phyloP scores from a whole-genome alignment of 2,888 invertebrate species.

The Nudaria mundana region DNA sequence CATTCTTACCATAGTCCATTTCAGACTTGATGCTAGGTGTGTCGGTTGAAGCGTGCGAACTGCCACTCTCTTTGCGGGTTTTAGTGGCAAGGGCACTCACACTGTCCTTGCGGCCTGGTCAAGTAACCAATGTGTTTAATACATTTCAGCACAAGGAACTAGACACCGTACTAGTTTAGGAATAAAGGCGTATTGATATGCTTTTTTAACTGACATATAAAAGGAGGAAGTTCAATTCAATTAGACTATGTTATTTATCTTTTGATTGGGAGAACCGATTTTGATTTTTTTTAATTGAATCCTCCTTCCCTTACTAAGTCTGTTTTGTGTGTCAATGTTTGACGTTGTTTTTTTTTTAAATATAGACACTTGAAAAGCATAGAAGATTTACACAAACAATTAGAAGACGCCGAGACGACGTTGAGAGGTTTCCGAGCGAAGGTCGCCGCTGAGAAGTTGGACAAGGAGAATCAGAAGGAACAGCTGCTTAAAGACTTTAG shows the following conservation, averaged over 20 bases:
- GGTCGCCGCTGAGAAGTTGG: constrained; percentile 67
- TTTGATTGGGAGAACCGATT: no score
- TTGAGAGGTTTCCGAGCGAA: constrained; percentile 67
- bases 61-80: constrained; percentile 70
- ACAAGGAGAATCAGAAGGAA: constrained; percentile 68
- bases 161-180: no score
- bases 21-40: constrained; percentile 74
- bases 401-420: constrained; percentile 68
- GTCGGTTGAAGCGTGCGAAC: constrained; percentile 73
- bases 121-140: constrained; percentile 20
- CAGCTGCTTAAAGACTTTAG: constrained; percentile 64
- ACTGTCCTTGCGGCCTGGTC: constrained; percentile 63
- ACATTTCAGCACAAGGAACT: no score
- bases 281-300: no score
- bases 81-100: constrained; percentile 63
- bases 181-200: no score
- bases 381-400: constrained; percentile 65
- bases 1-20: constrained; percentile 66
- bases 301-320: no score
- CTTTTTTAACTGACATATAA: no score
- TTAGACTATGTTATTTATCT: no score
- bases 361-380: constrained; percentile 72
- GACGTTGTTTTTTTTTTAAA: no score
- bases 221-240: no score
- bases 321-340: no score